Base-by-base conservation (phyloP, 2,797 vertebrate species). In the Sebastiscus albofasciatus region DNA sequence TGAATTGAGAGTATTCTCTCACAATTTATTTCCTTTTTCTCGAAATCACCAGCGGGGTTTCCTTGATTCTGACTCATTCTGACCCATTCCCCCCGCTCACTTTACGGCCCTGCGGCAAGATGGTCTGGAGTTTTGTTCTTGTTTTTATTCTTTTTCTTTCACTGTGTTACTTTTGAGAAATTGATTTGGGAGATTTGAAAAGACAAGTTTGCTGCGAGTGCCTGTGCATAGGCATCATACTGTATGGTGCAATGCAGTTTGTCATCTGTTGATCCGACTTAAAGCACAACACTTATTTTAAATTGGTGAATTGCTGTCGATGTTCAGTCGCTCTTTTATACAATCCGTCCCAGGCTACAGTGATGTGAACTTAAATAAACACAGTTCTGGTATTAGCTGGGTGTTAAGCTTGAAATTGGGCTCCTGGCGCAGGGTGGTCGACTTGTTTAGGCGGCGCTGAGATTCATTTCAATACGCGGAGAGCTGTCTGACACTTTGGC, bases 401-500 rank as follows among this genome's bases (percentile, higher is more conserved):
- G 58, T 72, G 75, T 75, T 77, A 13, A 68, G 60, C 34, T 54
- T 36, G 34, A 79, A 80, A 82, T 78, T 12, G 20, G 55, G 39
- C 73, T 75, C 59, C 70, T 75, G 85, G 79, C 67, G 55, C n/a
- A 3, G 65, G 18, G 22, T 72, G 42, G 58, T 74, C 2, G 52
- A 27, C 76, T 75, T 80, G 66, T 80, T 83, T 61, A 34, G 61
- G 33, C 22, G 7, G 9, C 59, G 54, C 2, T 56, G 54, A 78
- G 56, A 75, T 87, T 72, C 52, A 66, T 81, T 87, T 81, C 29
- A 59, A 34, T 58, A 36, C 74, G 67, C 1, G 42, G 33, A 31
- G 77, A 79, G 80, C 64, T 66, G 59, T 79, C 77, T 82, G 85
- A 89, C 82, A 76, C 71, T 27, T 82, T 92, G 90, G 90, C 86